Conservation (phyloP, 2,797 vertebrate species). For the Brachymystax lenok region DNA sequence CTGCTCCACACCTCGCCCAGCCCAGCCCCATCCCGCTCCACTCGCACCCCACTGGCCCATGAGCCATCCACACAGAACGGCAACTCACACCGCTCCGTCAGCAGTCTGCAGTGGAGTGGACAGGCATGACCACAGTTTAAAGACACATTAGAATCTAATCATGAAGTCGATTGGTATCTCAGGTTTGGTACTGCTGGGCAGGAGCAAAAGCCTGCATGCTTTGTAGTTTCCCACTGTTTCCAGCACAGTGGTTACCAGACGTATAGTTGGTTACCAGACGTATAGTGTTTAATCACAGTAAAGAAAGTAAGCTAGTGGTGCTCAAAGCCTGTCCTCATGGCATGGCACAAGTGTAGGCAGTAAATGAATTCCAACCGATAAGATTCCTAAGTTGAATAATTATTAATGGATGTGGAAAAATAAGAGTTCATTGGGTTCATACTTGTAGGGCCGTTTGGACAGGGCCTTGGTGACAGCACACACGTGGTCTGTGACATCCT, state of each 20-base stretch:
- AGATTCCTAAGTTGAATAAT: neutral
- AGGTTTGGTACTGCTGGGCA: neutral
- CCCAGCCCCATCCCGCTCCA: constrained; percentile 67
- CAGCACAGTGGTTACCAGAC: neutral
- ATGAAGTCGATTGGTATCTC: neutral
- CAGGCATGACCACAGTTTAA: neutral
- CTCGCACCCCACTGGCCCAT: constrained; percentile 70
- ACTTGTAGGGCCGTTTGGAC: constrained; percentile 79
- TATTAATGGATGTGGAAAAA: neutral
- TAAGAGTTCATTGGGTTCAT: neutral
- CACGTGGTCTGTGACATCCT: constrained; percentile 77
- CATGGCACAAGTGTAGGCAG: neutral
- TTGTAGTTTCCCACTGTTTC: neutral
- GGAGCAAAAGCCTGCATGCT: neutral
- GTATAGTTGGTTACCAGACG: neutral
- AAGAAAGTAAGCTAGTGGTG: neutral
- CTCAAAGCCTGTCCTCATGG: neutral
- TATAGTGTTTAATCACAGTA: neutral
- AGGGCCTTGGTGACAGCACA: constrained; percentile 79
- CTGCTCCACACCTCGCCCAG: constrained; percentile 74
- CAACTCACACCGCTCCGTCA: constrained; percentile 69
- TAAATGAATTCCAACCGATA: neutral
- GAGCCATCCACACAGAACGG: constrained; percentile 79
- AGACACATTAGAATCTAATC: neutral
- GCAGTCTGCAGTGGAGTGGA: constrained; percentile 58